Conservation (phyloP, 2,888 invertebrate species). For the Drosophila merina region DNA sequence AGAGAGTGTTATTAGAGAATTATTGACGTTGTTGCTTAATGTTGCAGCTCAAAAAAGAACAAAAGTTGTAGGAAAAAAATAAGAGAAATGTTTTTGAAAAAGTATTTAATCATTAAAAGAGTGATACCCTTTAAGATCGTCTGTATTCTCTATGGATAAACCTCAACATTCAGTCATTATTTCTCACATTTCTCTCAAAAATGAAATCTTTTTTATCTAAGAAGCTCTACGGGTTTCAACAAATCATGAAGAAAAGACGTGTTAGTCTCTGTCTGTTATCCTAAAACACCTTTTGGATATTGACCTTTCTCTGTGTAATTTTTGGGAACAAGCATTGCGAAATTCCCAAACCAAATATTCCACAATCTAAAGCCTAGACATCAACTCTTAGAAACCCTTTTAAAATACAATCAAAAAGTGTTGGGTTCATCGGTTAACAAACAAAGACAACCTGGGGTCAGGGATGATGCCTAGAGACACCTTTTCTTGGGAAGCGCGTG, state of each 20-base stretch:
- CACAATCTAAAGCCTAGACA: slow-evolving; percentile 26
- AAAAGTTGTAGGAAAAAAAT: too few species aligned
- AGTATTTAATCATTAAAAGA: too few species aligned
- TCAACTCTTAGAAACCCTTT: not conserved
- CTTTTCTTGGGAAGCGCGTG: not conserved
- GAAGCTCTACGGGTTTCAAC: too few species aligned
- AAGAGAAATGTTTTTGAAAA: too few species aligned
- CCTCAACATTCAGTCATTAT: too few species aligned
- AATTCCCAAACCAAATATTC: slow-evolving; percentile 4
- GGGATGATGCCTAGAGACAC: slow-evolving; percentile 11
- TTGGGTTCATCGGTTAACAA: slow-evolving; percentile 34
- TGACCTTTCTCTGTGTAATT: slow-evolving; percentile 21
- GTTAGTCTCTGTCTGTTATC: not conserved
- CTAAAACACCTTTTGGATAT: slow-evolving; percentile 14
- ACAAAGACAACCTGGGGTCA: slow-evolving; percentile 20
- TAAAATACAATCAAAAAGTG: slow-evolving; percentile 27
- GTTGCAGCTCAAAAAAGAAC: slow-evolving; percentile 12
- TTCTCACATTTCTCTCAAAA: too few species aligned
- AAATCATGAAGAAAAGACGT: too few species aligned
- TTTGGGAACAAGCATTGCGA: slow-evolving; percentile 7
- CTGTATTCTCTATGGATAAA: too few species aligned
- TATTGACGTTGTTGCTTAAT: slow-evolving; percentile 42
- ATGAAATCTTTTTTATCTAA: too few species aligned
- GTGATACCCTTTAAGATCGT: not conserved
- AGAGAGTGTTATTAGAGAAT: slow-evolving; percentile 39